Conservation (phyloP, 1,140 invertebrate genomes). For the Glossosoma conforme region DNA sequence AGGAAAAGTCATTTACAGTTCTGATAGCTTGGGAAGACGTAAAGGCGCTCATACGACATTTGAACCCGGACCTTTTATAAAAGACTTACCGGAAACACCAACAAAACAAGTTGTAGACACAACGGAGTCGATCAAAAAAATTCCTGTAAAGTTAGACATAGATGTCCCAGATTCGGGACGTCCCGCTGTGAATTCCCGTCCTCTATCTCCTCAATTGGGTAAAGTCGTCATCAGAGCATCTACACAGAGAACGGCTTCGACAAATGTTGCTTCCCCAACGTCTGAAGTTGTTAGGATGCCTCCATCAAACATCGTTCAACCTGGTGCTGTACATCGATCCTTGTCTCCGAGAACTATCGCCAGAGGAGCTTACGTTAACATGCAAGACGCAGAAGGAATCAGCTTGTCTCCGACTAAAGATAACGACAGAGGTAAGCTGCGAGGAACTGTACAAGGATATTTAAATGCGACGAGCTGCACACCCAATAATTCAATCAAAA, state of each 20-base stretch:
- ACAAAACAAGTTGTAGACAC: constrained; percentile 34
- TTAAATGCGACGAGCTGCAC: no score
- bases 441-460: no score
- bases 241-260: constrained; percentile 47
- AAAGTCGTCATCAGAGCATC: constrained; percentile 61
- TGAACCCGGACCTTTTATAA: constrained; percentile 74
- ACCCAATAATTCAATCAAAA: no score
- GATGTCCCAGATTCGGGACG: no score
- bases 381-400: constrained; percentile 62
- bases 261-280: constrained; percentile 44
- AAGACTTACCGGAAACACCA: constrained; percentile 52
- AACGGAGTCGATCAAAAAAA: no score
- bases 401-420: constrained; percentile 55
- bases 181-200: constrained; percentile 11
- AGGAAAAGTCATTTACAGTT: constrained; percentile 85
- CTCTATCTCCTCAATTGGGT: constrained; percentile 50
- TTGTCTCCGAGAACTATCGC: constrained; percentile 39
- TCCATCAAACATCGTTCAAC: constrained; percentile 51
- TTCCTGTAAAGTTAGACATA: constrained; percentile 1
- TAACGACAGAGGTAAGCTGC: constrained; percentile 53
- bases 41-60: constrained; percentile 80
- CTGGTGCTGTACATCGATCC: constrained; percentile 52
- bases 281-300: constrained; percentile 59
- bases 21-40: constrained; percentile 76
- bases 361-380: constrained; percentile 66